Conservation (phyloP, 2,113 vertebrate genomes). For the Chlorodrepanis virens region DNA sequence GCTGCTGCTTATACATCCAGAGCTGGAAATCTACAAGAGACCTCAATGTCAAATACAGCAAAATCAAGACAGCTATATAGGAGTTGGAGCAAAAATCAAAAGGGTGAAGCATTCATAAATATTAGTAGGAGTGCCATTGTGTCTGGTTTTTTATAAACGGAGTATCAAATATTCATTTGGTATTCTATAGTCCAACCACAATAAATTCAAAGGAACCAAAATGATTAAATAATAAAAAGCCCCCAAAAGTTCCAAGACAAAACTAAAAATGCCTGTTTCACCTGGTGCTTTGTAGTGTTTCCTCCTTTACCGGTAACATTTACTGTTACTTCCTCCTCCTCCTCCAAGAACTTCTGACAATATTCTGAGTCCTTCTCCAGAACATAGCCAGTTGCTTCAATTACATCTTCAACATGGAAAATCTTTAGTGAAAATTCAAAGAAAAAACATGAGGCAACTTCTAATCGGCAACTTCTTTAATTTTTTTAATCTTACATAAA, state of each 20-base stretch:
- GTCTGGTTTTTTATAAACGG: background rate
- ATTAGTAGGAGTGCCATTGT: background rate
- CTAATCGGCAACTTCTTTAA: background rate
- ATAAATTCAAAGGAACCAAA: background rate
- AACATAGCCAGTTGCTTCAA: constrained; percentile 91
- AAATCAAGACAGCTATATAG: background rate
- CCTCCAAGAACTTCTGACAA: constrained; percentile 91
- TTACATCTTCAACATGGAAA: constrained; percentile 93
- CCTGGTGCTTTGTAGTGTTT: constrained; percentile 79
- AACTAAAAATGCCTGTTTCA: constrained; percentile 22
- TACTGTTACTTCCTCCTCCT: constrained; percentile 90
- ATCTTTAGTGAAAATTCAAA: constrained; percentile 72
- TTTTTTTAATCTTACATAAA: background rate
- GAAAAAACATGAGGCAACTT: background rate
- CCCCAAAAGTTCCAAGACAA: background rate
- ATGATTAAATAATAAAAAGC: background rate
- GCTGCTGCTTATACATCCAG: background rate
- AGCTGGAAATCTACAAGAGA: background rate
- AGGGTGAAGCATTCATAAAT: background rate
- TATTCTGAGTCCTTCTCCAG: constrained; percentile 96
- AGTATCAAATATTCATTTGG: background rate
- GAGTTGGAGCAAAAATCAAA: background rate
- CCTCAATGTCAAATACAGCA: background rate
- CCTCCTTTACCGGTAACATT: constrained; percentile 87
- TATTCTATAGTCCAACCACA: background rate